phyloP scores from a whole-genome alignment of 2,888 invertebrate species.

The Clanis bilineata region DNA sequence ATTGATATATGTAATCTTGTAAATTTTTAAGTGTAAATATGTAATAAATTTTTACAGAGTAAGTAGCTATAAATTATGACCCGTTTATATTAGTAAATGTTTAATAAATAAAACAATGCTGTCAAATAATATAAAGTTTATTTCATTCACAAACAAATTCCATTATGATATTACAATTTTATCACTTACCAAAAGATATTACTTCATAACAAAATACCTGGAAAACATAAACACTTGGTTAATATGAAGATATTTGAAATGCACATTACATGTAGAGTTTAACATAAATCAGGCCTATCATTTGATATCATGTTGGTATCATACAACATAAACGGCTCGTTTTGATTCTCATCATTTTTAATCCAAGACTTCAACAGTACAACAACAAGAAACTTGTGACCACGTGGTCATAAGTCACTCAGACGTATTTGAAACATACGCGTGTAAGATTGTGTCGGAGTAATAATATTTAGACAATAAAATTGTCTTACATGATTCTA shows the following conservation, averaged over 20 bases:
- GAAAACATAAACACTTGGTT: slow-evolving; percentile 18
- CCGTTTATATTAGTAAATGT: slow-evolving; percentile 33
- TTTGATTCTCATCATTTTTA: slow-evolving; percentile 60
- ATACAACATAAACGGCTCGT: slow-evolving; percentile 70
- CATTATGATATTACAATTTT: not conserved
- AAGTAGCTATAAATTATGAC: slow-evolving; percentile 40
- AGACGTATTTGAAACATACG: too few species aligned
- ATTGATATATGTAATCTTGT: slow-evolving; percentile 41
- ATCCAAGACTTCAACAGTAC: not conserved
- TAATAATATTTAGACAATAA: too few species aligned
- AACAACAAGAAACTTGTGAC: too few species aligned
- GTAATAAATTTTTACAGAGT: slow-evolving; percentile 48
- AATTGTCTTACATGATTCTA: too few species aligned
- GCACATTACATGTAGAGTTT: not conserved
- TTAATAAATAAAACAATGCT: not conserved
- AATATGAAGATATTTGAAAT: slow-evolving; percentile 4
- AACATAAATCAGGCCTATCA: slow-evolving; percentile 67
- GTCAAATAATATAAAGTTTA: not conserved
- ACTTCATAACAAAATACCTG: slow-evolving; percentile 16
- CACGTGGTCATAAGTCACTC: too few species aligned
- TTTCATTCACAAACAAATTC: not conserved
- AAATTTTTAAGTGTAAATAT: slow-evolving; percentile 40
- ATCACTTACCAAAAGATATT: not conserved
- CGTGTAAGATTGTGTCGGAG: too few species aligned
- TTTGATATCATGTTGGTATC: slow-evolving; percentile 69